Conservation (phyloP, 2,888 invertebrate species). For the Cyclophora punctaria region DNA sequence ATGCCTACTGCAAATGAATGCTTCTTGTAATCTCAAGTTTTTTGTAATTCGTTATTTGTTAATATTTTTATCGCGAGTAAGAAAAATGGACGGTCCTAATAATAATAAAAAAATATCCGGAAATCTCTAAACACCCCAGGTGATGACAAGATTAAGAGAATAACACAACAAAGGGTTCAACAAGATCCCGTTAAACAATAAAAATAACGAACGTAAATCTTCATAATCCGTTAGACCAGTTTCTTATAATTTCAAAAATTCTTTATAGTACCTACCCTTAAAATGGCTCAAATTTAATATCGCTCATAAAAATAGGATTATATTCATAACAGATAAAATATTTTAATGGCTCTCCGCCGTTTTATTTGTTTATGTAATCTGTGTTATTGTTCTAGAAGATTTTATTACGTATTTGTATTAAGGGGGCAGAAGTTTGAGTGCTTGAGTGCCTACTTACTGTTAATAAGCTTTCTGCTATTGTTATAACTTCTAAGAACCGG, state of each 20-base stretch:
- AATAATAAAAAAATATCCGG: too few relatives aligned
- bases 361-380: slow-evolving; percentile 67
- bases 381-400: slow-evolving; percentile 53
- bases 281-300: slow-evolving; percentile 55
- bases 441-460: too few relatives aligned
- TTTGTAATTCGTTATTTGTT: too few relatives aligned
- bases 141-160: not conserved
- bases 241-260: slow-evolving; percentile 50
- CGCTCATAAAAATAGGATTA: slow-evolving; percentile 59
- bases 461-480: too few relatives aligned
- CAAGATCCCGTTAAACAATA: slow-evolving; percentile 31
- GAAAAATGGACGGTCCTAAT: too few relatives aligned
- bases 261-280: slow-evolving; percentile 39
- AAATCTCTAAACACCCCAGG: not conserved
- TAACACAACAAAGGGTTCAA: not conserved
- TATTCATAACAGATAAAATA: slow-evolving; percentile 72
- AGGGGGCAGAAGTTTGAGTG: too few relatives aligned
- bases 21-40: too few relatives aligned
- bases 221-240: slow-evolving; percentile 54
- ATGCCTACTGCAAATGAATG: too few relatives aligned
- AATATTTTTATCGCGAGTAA: too few relatives aligned
- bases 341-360: slow-evolving; percentile 57
- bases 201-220: slow-evolving; percentile 36
- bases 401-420: slow-evolving; percentile 39
- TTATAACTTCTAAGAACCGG: too few relatives aligned